Evolutionary conservation across 2,797 vertebrate genomes (phyloP), one percentile per base, ranked within the genome.

Genomic region (Onychomys torridus): DNA sequence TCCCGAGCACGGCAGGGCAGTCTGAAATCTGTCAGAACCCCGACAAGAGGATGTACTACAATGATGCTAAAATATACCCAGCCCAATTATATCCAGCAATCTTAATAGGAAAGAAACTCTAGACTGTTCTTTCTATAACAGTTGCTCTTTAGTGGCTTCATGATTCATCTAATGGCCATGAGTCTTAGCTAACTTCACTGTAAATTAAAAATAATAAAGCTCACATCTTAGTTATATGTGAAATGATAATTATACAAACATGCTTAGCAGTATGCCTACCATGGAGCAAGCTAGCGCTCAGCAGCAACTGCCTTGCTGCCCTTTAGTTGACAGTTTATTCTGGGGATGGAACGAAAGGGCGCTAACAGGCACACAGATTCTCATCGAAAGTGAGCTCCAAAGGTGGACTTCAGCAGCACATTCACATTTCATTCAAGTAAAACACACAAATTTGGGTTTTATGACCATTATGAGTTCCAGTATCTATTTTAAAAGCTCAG

Each of bases 151-250:
- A 52, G 52, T 88, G 25, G 32, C 52, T 91, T 91, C 61, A 63
- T 85, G 87, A 61, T 85, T 91, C 40, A 78, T 55, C 88, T 88
- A 92, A 92, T 78, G 93, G 67, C 27, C 37, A 2, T 14, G 16
- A 85, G 71, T 92, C 84, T 93, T 93, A 82, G 96, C 65, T 89
- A 89, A 57, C 71, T 90, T 93, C 67, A 23, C 61, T 96, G 37
- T 88, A 86, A 95, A 92, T 92, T 92, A 97, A 94, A 97, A 94
- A 93, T 90, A 96, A 85, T 92, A 93, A 93, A 94, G 91, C 90
- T 90, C 88, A 75, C 7, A 77, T 52, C 85, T 84, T 89, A 85
- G 71, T 78, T 88, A 92, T 49, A 55, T 49, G 37, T 89, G 75
- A 86, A 85, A 61, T 52, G 46, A 94, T 69, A 93, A 88, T 46